These are phyloP conservation scores for Solea senegalensis DNA, from an alignment of 2,113 vertebrate species.

Conservation along the genomic window DNA sequence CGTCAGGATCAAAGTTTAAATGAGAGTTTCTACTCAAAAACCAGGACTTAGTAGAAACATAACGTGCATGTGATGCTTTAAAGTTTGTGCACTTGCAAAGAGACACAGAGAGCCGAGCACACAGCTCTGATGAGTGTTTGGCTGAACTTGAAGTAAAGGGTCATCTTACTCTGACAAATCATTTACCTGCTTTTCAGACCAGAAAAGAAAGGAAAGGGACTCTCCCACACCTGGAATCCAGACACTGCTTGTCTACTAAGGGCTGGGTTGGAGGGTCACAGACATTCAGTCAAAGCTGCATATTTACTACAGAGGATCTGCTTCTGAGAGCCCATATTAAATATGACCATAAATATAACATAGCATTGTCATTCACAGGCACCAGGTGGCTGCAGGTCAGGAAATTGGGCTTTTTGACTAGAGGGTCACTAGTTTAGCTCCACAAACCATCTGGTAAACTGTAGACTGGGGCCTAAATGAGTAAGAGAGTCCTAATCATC, in stretches of 20 bases:
- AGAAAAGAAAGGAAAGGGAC: slow-evolving; percentile 51
- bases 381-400: slow-evolving; percentile 40
- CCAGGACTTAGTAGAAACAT: no score
- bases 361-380: neutral
- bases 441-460: slow-evolving; percentile 6
- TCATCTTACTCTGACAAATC: slow-evolving; percentile 68
- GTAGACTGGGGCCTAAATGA: slow-evolving; percentile 1
- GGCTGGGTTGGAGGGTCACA: slow-evolving; percentile 50
- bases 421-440: slow-evolving; percentile 12
- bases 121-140: neutral
- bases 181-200: slow-evolving; percentile 75
- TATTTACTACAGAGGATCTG: slow-evolving; percentile 52
- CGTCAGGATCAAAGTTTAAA: no score
- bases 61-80: no score
- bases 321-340: neutral
- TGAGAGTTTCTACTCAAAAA: no score
- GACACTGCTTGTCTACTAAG: slow-evolving; percentile 47
- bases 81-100: neutral
- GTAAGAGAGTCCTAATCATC: neutral
- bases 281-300: slow-evolving; percentile 40
- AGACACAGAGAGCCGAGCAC: neutral
- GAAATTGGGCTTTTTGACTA: slow-evolving; percentile 19
- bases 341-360: neutral
- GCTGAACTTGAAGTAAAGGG: slow-evolving; percentile 50
- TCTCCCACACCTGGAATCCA: slow-evolving; percentile 70